Percentiles rank a stretch among this genome's conserved stretches.
Evolutionary conservation across 2,888 invertebrate species (phyloP).

Genomic region (Callinectes sapidus): DNA sequence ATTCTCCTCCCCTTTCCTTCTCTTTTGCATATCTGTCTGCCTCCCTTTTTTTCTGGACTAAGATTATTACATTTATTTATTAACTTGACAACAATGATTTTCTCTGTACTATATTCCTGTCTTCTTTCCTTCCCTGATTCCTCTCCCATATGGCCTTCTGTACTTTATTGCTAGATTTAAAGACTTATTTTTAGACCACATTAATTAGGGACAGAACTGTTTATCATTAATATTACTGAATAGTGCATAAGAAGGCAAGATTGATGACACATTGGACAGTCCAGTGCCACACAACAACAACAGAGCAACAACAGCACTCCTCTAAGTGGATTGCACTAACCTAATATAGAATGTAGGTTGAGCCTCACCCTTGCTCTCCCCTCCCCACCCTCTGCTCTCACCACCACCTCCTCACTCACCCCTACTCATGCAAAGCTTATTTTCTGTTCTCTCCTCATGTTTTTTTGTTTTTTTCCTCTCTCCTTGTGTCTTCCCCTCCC

Average conservation of each 20-base stretch:
- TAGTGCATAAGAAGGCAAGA: background rate
- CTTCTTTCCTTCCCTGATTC: background rate
- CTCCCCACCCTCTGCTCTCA: background rate
- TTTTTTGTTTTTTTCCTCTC: background rate
- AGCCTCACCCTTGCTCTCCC: background rate
- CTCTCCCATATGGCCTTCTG: background rate
- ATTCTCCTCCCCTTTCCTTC: background rate
- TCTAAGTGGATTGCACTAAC: conserved; percentile 23
- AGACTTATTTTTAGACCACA: background rate
- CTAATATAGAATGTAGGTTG: conserved; percentile 25
- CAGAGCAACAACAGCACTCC: background rate
- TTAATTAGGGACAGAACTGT: background rate
- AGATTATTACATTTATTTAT: background rate
- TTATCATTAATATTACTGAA: background rate
- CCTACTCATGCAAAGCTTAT: background rate
- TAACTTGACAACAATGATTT: background rate
- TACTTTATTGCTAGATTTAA: background rate
- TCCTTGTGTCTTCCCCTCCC: background rate
- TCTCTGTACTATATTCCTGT: background rate
- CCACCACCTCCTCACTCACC: background rate
- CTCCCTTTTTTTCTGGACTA: background rate
- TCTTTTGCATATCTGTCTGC: background rate
- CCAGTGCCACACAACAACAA: background rate
- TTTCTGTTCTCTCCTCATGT: background rate
- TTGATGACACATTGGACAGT: background rate